A percentile compares a stretch with the other conserved stretches of the same genome.
Conservation (phyloP, 37 sponge, comb jelly and placozoan genomes). For the Petrosia ficiformis region DNA sequence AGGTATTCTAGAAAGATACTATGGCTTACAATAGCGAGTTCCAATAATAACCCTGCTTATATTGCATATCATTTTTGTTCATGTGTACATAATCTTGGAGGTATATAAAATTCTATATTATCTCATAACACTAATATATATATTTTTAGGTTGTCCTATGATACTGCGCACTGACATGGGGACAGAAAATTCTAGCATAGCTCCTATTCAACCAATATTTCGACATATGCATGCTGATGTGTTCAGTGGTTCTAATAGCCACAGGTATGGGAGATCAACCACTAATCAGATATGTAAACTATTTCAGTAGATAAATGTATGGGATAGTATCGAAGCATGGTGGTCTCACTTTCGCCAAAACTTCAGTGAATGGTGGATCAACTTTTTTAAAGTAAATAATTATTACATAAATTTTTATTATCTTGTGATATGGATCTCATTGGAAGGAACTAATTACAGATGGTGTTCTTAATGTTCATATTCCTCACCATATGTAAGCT, state of each 20-base stretch:
- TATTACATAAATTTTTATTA: too few species aligned
- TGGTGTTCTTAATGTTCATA: too few species aligned
- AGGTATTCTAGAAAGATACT: constrained; percentile 56
- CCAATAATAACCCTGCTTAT: constrained; percentile 20
- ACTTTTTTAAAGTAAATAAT: constrained; percentile 14
- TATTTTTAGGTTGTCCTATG: too few species aligned
- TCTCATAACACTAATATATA: too few species aligned
- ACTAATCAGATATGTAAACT: constrained; percentile 21
- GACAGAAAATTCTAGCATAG: constrained; percentile 31
- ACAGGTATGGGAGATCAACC: constrained; percentile 32
- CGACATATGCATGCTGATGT: constrained; percentile 14
- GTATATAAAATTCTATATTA: too few species aligned
- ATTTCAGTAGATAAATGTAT: not conserved
- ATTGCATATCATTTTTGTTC: constrained; percentile 3
- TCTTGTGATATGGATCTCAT: too few species aligned
- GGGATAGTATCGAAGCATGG: constrained; percentile 21
- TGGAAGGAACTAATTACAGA: too few species aligned
- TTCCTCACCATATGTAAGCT: too few species aligned
- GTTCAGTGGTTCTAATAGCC: not conserved
- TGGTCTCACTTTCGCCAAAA: constrained; percentile 5
- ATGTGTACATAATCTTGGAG: too few species aligned
- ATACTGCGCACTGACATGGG: constrained; percentile 29
- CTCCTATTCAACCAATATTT: constrained; percentile 15
- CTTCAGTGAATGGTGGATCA: constrained; percentile 16
- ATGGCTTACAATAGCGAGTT: constrained; percentile 54